These are phyloP conservation scores for Aleiodes testaceus DNA, from an alignment of 2,888 invertebrate genomes.

Conservation along the genomic window DNA sequence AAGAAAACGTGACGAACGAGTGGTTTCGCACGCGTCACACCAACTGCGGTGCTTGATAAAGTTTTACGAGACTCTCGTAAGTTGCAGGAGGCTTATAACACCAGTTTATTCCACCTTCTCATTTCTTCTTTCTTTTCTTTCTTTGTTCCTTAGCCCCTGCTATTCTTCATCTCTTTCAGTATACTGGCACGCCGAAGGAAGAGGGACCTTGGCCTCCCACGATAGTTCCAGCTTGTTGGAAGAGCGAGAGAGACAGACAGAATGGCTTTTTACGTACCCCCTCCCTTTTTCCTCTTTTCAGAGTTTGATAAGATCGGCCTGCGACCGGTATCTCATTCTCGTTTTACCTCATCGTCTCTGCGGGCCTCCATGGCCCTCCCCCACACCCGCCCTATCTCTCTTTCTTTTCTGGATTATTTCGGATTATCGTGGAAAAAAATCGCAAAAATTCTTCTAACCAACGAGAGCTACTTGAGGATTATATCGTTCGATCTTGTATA, in stretches of 20 bases:
- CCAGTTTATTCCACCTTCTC: constrained; percentile 39
- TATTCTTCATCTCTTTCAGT: constrained; percentile 21
- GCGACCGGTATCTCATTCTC: constrained; percentile 50
- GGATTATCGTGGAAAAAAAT: constrained; percentile 52
- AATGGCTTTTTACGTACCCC: constrained; percentile 29
- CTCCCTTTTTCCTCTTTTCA: background rate
- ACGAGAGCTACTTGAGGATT: constrained; percentile 46
- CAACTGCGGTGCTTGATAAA: constrained; percentile 42
- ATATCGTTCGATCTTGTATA: constrained; percentile 53
- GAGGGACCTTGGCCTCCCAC: constrained; percentile 34
- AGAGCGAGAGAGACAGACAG: constrained; percentile 17
- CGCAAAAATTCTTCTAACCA: constrained; percentile 50
- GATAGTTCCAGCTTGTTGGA: background rate
- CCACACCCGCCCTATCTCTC: constrained; percentile 20
- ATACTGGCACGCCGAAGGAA: constrained; percentile 1
- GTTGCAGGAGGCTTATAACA: constrained; percentile 28
- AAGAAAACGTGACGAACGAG: constrained; percentile 52
- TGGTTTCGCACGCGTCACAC: constrained; percentile 55
- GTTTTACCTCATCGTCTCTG: constrained; percentile 30
- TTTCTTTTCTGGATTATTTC: constrained; percentile 48
- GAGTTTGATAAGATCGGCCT: constrained; percentile 47
- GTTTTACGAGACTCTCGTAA: constrained; percentile 54
- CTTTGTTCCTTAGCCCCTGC: constrained; percentile 10
- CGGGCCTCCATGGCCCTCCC: constrained; percentile 28
- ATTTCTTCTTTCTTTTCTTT: constrained; percentile 45